Evolutionary conservation across 2,888 invertebrate genomes (phyloP), one percentile per base, ranked within the genome.

Genomic region (Gryllus longicercus): DNA sequence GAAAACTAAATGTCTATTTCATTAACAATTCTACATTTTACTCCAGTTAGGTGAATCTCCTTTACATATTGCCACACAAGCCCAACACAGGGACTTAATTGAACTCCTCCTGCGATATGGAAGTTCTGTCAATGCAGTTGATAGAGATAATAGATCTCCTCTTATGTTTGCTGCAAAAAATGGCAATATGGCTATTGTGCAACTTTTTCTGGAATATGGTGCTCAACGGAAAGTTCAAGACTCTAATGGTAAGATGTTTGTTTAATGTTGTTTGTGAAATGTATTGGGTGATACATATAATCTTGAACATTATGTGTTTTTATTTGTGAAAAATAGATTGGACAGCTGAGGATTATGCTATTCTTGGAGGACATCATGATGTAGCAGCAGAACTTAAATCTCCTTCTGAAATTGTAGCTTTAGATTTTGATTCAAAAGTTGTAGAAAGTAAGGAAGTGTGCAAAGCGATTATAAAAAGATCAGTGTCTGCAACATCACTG

Each of bases 291-390:
- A 38, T 8, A 38, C 18, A 49, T 50, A 16, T 50, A 77, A 76
- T 63, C 25, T 8, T 18, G 21, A 51, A 23, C 11, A n/a, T 23
- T 21, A 38, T 14, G 14, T 63, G 18, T 51, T 74, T 50, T 79
- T 50, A n/a, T 25, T 76, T 50, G 21, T 75, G 25, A 78, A 74
- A 81, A 81, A 79, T 51, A 85, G 85, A 85, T 78, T 85, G 84
- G 85, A 85, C 85, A 14, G 86, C 85, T 11, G 85, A 85, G 81
- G 86, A 86, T 78, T 85, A 86, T 82, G 85, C 86, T 11, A 82
- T 84, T 79, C 83, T 83, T 78, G 84, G 83, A 51, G 85, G 85
- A 10, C 85, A 86, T 82, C 83, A 84, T 63, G 84, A 84, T 77
- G 82, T 86, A 38, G 84, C 84, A 75, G 79, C 82, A 38, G 82